Evolutionary conservation across 2,113 vertebrate genomes (phyloP), one percentile per base, ranked within the genome.

Genomic region (Rhinolophus sinicus): DNA sequence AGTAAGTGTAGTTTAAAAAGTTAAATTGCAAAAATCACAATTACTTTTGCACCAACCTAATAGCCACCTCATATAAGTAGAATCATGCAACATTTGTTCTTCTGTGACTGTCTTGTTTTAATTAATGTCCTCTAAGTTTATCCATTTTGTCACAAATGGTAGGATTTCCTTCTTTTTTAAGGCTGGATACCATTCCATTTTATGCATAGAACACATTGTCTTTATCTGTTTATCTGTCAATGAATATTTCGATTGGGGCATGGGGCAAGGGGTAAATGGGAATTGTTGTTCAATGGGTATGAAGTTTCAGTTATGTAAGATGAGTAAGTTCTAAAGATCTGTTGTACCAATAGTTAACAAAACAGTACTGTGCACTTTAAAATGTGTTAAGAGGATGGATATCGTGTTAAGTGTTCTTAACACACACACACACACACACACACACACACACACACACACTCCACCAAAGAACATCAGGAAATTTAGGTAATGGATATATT

Each of bases 161-260:
- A 90, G 40, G 58, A 38, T 76, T 76, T 70, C 50, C 13, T 88
- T 93, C 13, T 88, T 93, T 83, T 90, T 56, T 3, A 90, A 90
- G 35, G 24, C 24, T 26, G 33, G 69, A 75, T 76, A 50, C 18
- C 60, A 24, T 69, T 76, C 52, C 18, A 67, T 15, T 75, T 8
- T 47, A 83, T 50, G 38, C 26, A 13, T 56, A 35, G 50, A 47
- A 47, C 13, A 44, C 2, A 38, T 60, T 84, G 67, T 33, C 6
- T 33, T 76, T 69, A 76, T 69, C 26, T 26, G 33, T n/a, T 84
- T 54, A n/a, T 50, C 26, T 83, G 30, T 19, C 60, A 65, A 26
- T 38, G 35, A 30, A 75, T 30, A 24, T 58, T 60, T 50, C 40
- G 14, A 2, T 76, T 47, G 12, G 28, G 50, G 4, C 7, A 9